A percentile compares a stretch with the other conserved stretches of the same genome.
These are phyloP conservation scores for Pseudobourletiella spinata DNA, from an alignment of 1,140 invertebrate genomes.

Conservation along the genomic window DNA sequence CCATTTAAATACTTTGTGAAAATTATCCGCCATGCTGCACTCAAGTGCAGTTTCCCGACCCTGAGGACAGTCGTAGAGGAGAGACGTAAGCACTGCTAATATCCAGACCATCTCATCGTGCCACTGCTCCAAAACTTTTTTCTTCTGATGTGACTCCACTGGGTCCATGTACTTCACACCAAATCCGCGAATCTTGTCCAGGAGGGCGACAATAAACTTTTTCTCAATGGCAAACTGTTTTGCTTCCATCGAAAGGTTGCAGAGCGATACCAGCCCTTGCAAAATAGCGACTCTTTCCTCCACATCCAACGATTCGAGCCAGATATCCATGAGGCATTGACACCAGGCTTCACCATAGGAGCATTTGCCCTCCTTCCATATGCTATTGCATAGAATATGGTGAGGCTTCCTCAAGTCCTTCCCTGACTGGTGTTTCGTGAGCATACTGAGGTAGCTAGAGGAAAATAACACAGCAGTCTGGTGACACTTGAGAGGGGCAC, in stretches of 20 bases:
- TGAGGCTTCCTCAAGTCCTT: not conserved
- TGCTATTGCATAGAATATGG: slow-evolving; percentile 4
- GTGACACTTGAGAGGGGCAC: slow-evolving; percentile 7
- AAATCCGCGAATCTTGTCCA: slow-evolving; percentile 15
- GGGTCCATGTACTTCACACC: slow-evolving; percentile 15
- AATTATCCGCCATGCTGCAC: slow-evolving; percentile 11
- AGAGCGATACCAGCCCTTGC: slow-evolving; percentile 6
- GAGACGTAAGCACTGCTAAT: slow-evolving; percentile 6
- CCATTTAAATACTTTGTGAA: slow-evolving; percentile 31
- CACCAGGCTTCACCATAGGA: slow-evolving; percentile 17
- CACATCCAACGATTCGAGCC: slow-evolving; percentile 4
- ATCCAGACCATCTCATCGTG: slow-evolving; percentile 20
- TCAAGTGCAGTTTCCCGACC: slow-evolving; percentile 17
- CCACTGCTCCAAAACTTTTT: slow-evolving; percentile 10
- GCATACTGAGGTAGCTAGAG: slow-evolving; percentile 12
- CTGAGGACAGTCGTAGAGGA: slow-evolving; percentile 13
- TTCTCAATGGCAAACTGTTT: slow-evolving; percentile 17
- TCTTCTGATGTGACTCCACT: not conserved
- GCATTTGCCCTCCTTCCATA: slow-evolving; percentile 9
- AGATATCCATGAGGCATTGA: slow-evolving; percentile 11
- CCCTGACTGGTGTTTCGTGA: not conserved
- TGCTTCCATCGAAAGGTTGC: slow-evolving; percentile 12
- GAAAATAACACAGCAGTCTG: slow-evolving; percentile 14
- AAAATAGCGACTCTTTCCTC: slow-evolving; percentile 18
- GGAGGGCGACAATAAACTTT: not conserved